Evolutionary conservation across 2,797 vertebrate genomes (phyloP).

Genomic region (Poecilia gillii): DNA sequence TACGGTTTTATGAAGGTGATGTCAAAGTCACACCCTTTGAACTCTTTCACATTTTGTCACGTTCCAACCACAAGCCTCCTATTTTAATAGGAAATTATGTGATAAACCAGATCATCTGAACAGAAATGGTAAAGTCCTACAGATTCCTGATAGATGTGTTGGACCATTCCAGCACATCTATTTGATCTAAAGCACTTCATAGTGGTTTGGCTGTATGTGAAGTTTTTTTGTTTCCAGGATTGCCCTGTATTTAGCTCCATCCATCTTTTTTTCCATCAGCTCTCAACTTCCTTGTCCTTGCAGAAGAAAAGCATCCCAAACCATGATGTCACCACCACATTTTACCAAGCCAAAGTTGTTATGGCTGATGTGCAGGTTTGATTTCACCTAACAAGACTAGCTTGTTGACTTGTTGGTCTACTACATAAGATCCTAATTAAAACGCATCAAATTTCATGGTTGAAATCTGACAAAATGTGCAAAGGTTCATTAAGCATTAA

Average conservation of each 20-base stretch:
- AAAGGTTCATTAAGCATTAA: background rate
- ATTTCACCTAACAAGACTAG: background rate
- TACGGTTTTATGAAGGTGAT: background rate
- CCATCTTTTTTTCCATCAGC: background rate
- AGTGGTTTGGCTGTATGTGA: background rate
- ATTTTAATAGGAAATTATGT: background rate
- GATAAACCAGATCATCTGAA: background rate
- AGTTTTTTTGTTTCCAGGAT: background rate
- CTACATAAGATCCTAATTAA: background rate
- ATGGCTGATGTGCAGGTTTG: background rate
- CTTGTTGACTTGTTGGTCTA: background rate
- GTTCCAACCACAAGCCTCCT: background rate
- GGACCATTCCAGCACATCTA: background rate
- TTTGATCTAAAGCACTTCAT: background rate
- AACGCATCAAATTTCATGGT: background rate
- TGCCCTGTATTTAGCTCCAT: background rate
- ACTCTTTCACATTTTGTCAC: background rate
- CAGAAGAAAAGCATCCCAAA: background rate
- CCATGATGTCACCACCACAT: background rate
- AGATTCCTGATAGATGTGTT: background rate
- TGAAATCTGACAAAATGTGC: conserved; percentile 2
- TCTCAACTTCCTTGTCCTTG: background rate
- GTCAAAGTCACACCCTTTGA: background rate
- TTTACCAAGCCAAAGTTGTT: background rate
- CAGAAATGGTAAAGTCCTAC: background rate